These are phyloP conservation scores for Halichondria panicea DNA, from an alignment of 37 sponge, comb jelly and placozoan genomes.

Conservation along the genomic window DNA sequence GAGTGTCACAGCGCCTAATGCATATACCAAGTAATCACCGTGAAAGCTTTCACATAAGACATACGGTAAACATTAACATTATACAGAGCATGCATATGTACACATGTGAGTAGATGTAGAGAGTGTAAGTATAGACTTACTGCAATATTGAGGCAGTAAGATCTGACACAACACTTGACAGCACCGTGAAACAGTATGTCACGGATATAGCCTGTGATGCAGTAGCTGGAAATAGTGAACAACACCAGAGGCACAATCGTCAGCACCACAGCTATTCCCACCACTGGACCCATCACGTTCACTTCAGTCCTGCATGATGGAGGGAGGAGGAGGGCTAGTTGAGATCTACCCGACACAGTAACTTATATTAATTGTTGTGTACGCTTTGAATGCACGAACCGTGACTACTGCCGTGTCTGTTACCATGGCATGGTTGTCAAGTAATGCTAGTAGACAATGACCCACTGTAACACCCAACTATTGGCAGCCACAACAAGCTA, in stretches of 20 bases:
- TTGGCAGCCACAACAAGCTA: no score
- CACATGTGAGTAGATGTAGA: no score
- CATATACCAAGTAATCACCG: no score
- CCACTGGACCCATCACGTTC: conserved; percentile 46
- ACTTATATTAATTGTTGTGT: neutral
- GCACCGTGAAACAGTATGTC: conserved; percentile 49
- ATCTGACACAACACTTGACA: conserved; percentile 56
- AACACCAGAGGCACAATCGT: conserved; percentile 55
- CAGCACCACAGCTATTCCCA: conserved; percentile 31
- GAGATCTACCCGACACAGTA: neutral
- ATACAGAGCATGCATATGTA: neutral
- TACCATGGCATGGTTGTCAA: neutral
- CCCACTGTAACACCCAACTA: neutral
- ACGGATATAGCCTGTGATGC: conserved; percentile 77
- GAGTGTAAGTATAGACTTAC: conserved; percentile 24
- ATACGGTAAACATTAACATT: neutral
- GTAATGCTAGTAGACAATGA: neutral
- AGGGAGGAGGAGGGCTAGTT: neutral
- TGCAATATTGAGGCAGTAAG: conserved; percentile 41
- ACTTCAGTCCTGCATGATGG: conserved; percentile 34
- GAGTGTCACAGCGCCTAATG: no score
- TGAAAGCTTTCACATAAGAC: no score
- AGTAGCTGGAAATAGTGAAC: conserved; percentile 50
- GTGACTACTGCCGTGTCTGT: neutral
- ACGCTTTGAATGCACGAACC: neutral